Conservation (phyloP, 2,797 vertebrate species). For the Sebastes trivittatus region DNA sequence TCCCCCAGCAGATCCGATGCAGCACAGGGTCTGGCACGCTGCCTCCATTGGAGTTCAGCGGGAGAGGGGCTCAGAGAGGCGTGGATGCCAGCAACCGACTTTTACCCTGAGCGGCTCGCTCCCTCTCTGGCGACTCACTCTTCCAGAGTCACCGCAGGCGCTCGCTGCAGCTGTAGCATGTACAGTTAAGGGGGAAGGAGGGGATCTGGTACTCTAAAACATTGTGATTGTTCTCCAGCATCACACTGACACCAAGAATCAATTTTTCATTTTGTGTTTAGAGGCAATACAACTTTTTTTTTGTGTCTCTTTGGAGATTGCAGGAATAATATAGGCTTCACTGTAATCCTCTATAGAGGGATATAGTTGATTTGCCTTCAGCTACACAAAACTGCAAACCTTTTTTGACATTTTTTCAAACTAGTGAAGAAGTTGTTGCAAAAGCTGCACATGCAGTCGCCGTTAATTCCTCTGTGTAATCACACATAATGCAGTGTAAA, state of each 20-base stretch:
- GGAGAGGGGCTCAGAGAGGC: conserved; percentile 38
- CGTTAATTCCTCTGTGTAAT: conserved; percentile 28
- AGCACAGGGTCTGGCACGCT: conserved; percentile 47
- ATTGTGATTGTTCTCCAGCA: conserved; percentile 52
- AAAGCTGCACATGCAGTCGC: neutral
- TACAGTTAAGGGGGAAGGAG: conserved; percentile 36
- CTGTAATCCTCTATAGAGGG: conserved; percentile 9
- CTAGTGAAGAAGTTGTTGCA: neutral
- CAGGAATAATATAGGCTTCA: conserved; percentile 39
- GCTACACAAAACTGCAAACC: conserved; percentile 21
- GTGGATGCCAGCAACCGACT: conserved; percentile 49
- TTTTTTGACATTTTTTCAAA: conserved; percentile 23
- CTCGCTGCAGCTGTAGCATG: conserved; percentile 38
- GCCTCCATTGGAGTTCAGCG: conserved; percentile 44
- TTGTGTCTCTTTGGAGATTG: conserved; percentile 41
- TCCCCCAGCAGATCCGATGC: conserved; percentile 55
- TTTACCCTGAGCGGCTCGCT: conserved; percentile 18
- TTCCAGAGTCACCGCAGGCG: conserved; percentile 51
- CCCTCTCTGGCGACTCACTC: conserved; percentile 34
- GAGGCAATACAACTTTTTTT: conserved; percentile 51
- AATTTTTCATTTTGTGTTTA: conserved; percentile 62
- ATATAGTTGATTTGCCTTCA: conserved; percentile 40
- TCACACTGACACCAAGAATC: conserved; percentile 57
- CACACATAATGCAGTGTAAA: conserved; percentile 29
- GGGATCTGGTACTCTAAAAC: conserved; percentile 35